phyloP scores from a whole-genome alignment of 2,888 invertebrate genomes.

The Drosophila anomalata region DNA sequence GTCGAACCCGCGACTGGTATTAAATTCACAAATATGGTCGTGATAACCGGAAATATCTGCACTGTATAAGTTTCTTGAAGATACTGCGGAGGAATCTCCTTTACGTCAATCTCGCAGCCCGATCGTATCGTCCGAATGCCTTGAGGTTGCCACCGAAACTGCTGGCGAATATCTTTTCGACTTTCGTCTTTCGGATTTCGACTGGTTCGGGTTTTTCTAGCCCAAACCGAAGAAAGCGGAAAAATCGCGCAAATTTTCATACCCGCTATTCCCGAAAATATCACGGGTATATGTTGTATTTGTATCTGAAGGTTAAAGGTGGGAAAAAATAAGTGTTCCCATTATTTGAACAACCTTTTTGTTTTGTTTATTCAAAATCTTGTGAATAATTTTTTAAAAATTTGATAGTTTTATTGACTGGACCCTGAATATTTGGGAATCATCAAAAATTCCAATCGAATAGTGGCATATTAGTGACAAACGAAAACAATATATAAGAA shows the following conservation, averaged over 20 bases:
- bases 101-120: conserved; percentile 48
- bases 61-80: conserved; percentile 44
- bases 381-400: neutral
- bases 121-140: conserved; percentile 62
- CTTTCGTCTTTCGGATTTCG: conserved; percentile 25
- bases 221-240: conserved; percentile 22
- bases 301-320: neutral
- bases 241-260: conserved; percentile 42
- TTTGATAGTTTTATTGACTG: neutral
- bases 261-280: conserved; percentile 17
- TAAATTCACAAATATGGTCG: conserved; percentile 9
- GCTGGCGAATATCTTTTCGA: conserved; percentile 48
- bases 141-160: conserved; percentile 74
- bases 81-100: conserved; percentile 46
- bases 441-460: neutral
- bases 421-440: neutral
- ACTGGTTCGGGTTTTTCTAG: conserved; percentile 35
- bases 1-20: conserved; percentile 18
- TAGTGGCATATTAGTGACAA: neutral
- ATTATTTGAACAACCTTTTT: neutral
- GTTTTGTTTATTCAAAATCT: neutral
- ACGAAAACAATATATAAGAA: neutral
- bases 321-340: neutral
- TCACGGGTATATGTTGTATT: conserved; percentile 24
- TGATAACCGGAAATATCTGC: conserved; percentile 56